phyloP scores from a whole-genome alignment of 2,888 invertebrate genomes.

The Bugula neritina region DNA sequence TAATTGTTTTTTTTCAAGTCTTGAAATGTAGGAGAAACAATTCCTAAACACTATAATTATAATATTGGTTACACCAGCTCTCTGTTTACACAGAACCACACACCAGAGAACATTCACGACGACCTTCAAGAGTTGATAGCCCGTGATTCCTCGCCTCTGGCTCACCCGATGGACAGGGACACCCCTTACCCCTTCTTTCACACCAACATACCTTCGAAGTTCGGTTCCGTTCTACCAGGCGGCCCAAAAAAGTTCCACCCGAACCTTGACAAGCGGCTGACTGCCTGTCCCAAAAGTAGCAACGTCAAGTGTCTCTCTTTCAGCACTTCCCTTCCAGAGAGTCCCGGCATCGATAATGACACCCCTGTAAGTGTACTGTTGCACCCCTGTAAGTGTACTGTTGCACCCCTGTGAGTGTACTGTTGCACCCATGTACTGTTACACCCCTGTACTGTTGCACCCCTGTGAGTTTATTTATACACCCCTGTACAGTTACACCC shows the following conservation, averaged over 20 bases:
- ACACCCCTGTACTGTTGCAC: not conserved
- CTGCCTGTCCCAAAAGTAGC: not conserved
- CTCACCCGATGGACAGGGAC: slow-evolving; percentile 4
- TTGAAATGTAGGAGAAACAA: no score
- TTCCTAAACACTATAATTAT: no score
- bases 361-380: slow-evolving; percentile 9
- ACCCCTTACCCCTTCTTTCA: not conserved
- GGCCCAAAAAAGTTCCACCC: not conserved
- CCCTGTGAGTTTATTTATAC: not conserved
- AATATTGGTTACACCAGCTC: no score
- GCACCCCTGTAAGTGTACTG: not conserved
- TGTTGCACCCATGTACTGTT: not conserved
- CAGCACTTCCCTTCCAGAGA: not conserved
- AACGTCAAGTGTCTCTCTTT: slow-evolving; percentile 20
- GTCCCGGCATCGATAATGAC: slow-evolving; percentile 20
- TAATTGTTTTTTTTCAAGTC: no score
- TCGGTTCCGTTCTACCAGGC: not conserved
- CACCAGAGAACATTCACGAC: slow-evolving; percentile 23
- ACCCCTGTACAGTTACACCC: not conserved
- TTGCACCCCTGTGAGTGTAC: not conserved
- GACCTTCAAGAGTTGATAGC: slow-evolving; percentile 24
- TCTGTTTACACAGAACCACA: no score
- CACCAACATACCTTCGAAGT: not conserved
- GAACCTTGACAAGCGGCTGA: not conserved
- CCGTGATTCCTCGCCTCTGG: slow-evolving; percentile 10